Conservation (phyloP, 2,797 vertebrate species). For the Myiotriccus ornatus region DNA sequence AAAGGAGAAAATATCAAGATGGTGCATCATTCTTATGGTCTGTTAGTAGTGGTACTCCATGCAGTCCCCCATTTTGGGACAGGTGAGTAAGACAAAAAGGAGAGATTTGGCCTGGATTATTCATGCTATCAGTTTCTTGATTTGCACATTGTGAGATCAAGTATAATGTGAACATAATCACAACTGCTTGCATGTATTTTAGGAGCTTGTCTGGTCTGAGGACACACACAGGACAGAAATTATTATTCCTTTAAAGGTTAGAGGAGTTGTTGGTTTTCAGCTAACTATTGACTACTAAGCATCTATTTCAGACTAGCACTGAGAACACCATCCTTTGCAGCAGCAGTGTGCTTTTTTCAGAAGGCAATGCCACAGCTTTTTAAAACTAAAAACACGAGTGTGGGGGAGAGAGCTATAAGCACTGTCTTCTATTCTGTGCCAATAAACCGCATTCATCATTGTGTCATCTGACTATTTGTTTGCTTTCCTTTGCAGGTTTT, state of each 20-base stretch:
- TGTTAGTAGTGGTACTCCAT: not conserved
- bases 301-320: not conserved
- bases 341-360: not conserved
- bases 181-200: not conserved
- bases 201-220: not conserved
- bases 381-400: not conserved
- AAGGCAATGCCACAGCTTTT: not conserved
- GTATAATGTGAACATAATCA: not conserved
- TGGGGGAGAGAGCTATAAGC: not conserved
- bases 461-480: not conserved
- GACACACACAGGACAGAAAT: not conserved
- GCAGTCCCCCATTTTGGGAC: not conserved
- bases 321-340: not conserved
- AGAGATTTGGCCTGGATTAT: not conserved
- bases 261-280: not conserved
- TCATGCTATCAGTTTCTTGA: not conserved
- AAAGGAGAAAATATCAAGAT: not conserved
- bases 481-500: not conserved
- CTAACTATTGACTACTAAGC: not conserved
- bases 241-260: not conserved
- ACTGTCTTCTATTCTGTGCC: not conserved
- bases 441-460: not conserved
- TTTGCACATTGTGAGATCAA: not conserved
- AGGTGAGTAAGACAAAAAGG: not conserved
- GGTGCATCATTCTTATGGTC: not conserved